Conservation (phyloP, 2,888 invertebrate genomes). For the Hecatera dysodea region DNA sequence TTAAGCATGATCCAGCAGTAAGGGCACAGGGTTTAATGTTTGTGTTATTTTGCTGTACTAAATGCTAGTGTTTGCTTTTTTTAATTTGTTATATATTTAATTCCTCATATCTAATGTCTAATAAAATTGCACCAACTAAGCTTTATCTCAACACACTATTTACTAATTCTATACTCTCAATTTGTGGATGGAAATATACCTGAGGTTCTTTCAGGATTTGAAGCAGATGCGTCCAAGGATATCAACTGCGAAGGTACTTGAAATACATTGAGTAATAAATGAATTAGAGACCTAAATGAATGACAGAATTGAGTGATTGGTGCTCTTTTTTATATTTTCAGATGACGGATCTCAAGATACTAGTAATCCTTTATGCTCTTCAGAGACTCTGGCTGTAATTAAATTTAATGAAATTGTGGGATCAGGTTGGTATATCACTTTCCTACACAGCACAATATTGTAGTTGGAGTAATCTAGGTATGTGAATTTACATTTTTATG, state of each 20-base stretch:
- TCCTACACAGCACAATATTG: neutral
- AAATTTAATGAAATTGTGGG: constrained; percentile 15
- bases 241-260: constrained; percentile 19
- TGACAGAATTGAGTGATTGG: constrained; percentile 32
- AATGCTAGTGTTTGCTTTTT: constrained; percentile 20
- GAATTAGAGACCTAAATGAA: constrained; percentile 24
- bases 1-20: constrained; percentile 31
- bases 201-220: constrained; percentile 28
- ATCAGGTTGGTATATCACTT: constrained; percentile 20
- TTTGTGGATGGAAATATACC: constrained; percentile 23
- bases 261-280: constrained; percentile 15
- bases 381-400: constrained; percentile 31
- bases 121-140: constrained; percentile 24
- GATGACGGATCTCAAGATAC: constrained; percentile 34
- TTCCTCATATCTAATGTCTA: constrained; percentile 20
- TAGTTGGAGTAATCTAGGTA: neutral
- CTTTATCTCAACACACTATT: too few species aligned
- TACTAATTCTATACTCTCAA: too few species aligned
- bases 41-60: constrained; percentile 24
- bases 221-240: constrained; percentile 36
- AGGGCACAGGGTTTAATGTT: constrained; percentile 27
- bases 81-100: constrained; percentile 2
- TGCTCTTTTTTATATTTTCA: constrained; percentile 33
- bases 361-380: constrained; percentile 27
- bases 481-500: constrained; percentile 15